A percentile compares a stretch with the other conserved stretches of the same genome.
These are phyloP conservation scores for Lerema accius DNA, from an alignment of 1,140 invertebrate species.

Conservation along the genomic window DNA sequence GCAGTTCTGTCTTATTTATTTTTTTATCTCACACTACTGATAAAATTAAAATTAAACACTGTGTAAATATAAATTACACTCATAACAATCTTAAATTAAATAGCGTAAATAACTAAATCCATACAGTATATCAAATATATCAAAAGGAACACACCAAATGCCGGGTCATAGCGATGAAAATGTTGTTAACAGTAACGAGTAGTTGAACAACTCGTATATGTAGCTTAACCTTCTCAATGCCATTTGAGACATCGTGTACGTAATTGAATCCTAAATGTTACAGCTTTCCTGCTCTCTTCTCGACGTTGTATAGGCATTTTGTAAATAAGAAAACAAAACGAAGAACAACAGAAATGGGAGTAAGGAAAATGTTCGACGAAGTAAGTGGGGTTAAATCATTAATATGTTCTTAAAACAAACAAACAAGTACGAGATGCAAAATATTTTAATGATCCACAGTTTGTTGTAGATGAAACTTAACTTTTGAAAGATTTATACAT, in stretches of 20 bases:
- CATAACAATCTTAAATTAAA: no score
- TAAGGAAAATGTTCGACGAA: neutral
- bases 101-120: neutral
- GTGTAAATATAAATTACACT: no score
- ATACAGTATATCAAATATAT: neutral
- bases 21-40: no score
- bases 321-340: neutral
- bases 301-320: conserved; percentile 4
- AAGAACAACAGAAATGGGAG: neutral
- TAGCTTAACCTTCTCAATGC: conserved; percentile 2
- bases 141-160: conserved; percentile 2
- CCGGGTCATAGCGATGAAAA: neutral
- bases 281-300: conserved; percentile 2
- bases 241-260: conserved; percentile 4
- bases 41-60: no score
- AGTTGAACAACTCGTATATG: neutral
- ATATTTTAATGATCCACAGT: no score
- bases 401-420: no score
- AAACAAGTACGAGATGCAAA: no score
- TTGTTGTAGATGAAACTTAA: no score
- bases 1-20: no score
- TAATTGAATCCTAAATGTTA: conserved; percentile 6
- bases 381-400: no score
- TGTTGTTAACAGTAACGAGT: neutral
- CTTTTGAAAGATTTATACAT: no score